These are phyloP conservation scores for Hirundo rustica DNA, from an alignment of 2,797 vertebrate species.

Conservation along the genomic window DNA sequence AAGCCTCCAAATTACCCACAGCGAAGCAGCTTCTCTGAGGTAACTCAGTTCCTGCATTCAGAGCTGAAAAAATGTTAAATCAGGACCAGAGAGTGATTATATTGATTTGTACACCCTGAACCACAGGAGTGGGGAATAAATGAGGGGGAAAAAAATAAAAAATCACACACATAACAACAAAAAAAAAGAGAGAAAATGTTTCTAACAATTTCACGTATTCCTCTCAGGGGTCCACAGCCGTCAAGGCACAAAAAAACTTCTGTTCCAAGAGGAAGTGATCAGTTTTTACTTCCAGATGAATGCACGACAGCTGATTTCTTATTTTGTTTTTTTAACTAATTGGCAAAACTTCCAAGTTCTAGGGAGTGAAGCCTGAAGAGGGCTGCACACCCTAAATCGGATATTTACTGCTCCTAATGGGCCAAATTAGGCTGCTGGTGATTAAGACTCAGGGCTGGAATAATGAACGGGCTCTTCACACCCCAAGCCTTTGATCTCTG, in stretches of 20 bases:
- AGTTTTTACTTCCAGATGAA: not conserved
- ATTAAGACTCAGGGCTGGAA: not conserved
- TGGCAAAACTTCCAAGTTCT: not conserved
- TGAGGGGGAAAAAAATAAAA: not conserved
- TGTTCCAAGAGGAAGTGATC: not conserved
- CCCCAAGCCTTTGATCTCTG: not conserved
- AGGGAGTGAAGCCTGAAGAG: not conserved
- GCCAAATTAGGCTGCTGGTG: not conserved
- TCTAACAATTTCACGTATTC: not conserved
- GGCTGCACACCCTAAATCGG: rapidly evolving
- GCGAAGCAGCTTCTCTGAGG: not conserved
- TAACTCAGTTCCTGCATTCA: slow-evolving; percentile 1
- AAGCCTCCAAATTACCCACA: not conserved
- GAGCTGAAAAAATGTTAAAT: not conserved
- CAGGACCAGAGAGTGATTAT: not conserved
- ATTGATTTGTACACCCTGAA: not conserved
- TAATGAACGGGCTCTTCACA: not conserved
- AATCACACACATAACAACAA: not conserved
- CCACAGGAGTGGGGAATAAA: not conserved
- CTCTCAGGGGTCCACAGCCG: not conserved
- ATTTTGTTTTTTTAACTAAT: not conserved
- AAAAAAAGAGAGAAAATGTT: not conserved
- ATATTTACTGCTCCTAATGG: not conserved
- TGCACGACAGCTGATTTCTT: not conserved
- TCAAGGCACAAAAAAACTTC: not conserved